Evolutionary conservation across 2,113 vertebrate species (phyloP), one percentile per base, ranked within the genome.

Genomic region (Apodemus speciosus): DNA sequence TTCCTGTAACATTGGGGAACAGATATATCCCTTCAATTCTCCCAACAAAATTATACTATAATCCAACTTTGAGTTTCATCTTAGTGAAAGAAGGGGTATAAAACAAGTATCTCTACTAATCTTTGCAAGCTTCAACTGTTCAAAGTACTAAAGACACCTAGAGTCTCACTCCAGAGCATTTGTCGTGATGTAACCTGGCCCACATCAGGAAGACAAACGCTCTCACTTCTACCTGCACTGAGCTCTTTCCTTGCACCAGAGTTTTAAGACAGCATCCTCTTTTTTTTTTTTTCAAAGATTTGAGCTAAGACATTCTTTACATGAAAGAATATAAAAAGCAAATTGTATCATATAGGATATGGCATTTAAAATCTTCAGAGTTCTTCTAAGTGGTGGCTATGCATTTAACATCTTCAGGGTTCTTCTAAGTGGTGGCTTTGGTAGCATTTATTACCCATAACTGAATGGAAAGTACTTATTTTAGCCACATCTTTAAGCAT

Each of bases 401-500:
- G 30, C 21, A 81, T 43, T 85, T 68, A 76, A 69, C n/a, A 53
- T 27, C 62, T 92, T 1, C 27, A 72, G 40, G 7, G 15, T 89
- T 62, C 66, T 90, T 64, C 20, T 64, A 89, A 90, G 62, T 73
- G 3, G 56, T 60, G 32, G 30, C 2, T 64, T 35, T 40, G 72
- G 43, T 49, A 72, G 66, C 16, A 71, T 53, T 80, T 43, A n/a
- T 27, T 77, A 43, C 56, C 69, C 58, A 30, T 88, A 89, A 90
- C 53, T 76, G 77, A 87, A 84, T 40, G 60, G 46, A 94, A 77
- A 58, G 25, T 21, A 85, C 32, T 27, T 90, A 56, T 81, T 89
- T 93, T 91, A 86, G 38, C 58, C 89, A 79, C 0, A 25, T 21
- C 46, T 66, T 35, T 43, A 30, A 85, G 27, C 21, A 35, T 14